Percentiles rank a stretch among this genome's conserved stretches.
phyloP scores from a whole-genome alignment of 2,797 vertebrate genomes.

The Otolemur crassicaudatus region DNA sequence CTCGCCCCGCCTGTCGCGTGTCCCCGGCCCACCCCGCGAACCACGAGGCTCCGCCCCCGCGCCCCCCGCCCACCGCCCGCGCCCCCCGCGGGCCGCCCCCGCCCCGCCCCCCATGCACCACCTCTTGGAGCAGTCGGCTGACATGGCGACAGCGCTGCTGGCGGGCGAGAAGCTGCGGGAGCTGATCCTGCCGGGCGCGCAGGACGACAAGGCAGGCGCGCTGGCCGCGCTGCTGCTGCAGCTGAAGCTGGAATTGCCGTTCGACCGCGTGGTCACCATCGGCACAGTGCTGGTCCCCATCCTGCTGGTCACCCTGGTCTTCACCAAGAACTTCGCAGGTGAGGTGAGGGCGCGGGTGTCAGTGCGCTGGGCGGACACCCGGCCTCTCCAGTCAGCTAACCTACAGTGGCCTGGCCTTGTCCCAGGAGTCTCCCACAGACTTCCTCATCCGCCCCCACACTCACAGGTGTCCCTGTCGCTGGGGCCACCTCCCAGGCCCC shows the following conservation, averaged over 20 bases:
- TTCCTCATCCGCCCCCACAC: background rate
- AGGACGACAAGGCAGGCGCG: conserved; percentile 95
- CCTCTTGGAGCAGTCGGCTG: conserved; percentile 97
- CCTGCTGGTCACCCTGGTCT: conserved; percentile 97
- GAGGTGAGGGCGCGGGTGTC: conserved; percentile 82
- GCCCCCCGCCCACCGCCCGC: background rate
- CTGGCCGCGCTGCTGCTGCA: conserved; percentile 96
- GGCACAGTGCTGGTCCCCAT: conserved; percentile 99
- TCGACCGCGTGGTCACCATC: conserved; percentile 98
- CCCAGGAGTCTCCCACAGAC: background rate
- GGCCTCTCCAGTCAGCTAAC: background rate
- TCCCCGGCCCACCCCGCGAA: background rate
- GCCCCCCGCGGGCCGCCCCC: conserved; percentile 49
- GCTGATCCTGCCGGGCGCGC: conserved; percentile 96
- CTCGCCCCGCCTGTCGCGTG: background rate
- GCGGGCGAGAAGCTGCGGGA: conserved; percentile 99
- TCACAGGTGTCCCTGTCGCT: background rate
- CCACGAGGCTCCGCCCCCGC: background rate
- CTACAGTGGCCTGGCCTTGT: background rate
- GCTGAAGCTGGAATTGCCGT: conserved; percentile 98
- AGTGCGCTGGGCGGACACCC: background rate
- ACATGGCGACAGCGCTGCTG: conserved; percentile 99
- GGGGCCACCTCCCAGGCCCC: background rate
- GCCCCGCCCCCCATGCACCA: conserved; percentile 94
- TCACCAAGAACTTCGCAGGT: conserved; percentile 99